Conservation (phyloP, 2,888 invertebrate genomes). For the Plebejus argus region DNA sequence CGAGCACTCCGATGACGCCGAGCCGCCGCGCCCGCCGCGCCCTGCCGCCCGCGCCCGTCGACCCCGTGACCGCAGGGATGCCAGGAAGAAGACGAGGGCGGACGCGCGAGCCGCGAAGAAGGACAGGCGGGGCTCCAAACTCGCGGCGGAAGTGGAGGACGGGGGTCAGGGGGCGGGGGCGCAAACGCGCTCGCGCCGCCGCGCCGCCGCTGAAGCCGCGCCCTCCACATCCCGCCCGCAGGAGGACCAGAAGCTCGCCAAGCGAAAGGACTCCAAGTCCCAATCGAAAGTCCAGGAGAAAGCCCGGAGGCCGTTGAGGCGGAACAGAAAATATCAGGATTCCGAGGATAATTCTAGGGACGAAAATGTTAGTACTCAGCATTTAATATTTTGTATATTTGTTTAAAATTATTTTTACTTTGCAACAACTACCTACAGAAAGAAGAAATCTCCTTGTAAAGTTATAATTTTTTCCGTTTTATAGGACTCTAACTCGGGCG, state of each 20-base stretch:
- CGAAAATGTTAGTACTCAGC: background rate
- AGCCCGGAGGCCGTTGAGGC: background rate
- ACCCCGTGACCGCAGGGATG: background rate
- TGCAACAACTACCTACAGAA: too few species aligned
- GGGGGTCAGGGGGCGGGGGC: background rate
- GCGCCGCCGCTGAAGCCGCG: background rate
- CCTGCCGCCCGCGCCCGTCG: constrained; percentile 7
- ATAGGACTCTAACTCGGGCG: background rate
- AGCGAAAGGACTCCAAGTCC: constrained; percentile 10
- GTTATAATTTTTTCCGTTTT: background rate
- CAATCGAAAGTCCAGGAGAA: background rate
- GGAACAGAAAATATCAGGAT: background rate
- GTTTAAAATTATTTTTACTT: background rate
- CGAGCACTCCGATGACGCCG: constrained; percentile 40
- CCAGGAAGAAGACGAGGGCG: background rate
- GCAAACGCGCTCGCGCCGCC: constrained; percentile 1
- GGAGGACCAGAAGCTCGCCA: background rate
- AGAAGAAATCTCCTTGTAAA: background rate
- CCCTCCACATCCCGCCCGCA: constrained; percentile 1
- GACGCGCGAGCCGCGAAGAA: background rate
- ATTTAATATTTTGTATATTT: background rate
- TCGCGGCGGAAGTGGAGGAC: background rate
- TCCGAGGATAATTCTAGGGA: constrained; percentile 1
- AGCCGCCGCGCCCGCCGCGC: constrained; percentile 15
- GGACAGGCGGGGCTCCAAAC: background rate